Base-by-base conservation (phyloP, 1,140 invertebrate species). In the Cotesia chilonis region DNA sequence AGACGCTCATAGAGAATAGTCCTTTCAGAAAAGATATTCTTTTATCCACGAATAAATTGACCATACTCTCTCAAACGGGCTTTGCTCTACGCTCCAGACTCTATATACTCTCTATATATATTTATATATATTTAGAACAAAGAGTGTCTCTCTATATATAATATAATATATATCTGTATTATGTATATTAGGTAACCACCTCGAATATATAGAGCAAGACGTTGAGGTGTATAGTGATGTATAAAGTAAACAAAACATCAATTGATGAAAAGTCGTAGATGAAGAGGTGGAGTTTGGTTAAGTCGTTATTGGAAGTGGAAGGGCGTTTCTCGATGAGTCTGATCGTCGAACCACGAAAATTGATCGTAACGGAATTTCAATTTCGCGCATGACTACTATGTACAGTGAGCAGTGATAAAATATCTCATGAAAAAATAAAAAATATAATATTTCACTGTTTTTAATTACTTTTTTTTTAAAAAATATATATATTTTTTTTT, bases 281-380 rank as follows among this genome's bases (percentile, higher is more conserved):
- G 60, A 63, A 63, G 60, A 36, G 37, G 28, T 38, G 35, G 10
- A 63, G 60, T 63, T 63, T 63, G 60, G 37, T 38, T 63, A 37
- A 63, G 60, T 41, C 37, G 37, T 63, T 63, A 63, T 41, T 63
- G 60, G 35, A 66, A 66, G 38, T 63, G 60, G 35, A 66, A 66
- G 38, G 47, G 38, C 38, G 64, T 51, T 66, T 47, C 38, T 66
- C 64, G 38, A 66, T 66, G 38, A 28, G 38, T 63, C 60, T 63
- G 12, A 28, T 63, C 60, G 35, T 14, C 38, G 38, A 41, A n/a
- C 38, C 38, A 66, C 64, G 47, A 66, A 66, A 74, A 76, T 73
- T 72, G 70, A 74, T 75, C 76, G 74, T 73, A 76, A 68, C 54
- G 51, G 60, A 67, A 68, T 71, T 77, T 67, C 76, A 77, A 77